Evolutionary conservation across 2,797 vertebrate genomes (phyloP), one percentile per base, ranked within the genome.

Genomic region (Phataginus tricuspis): DNA sequence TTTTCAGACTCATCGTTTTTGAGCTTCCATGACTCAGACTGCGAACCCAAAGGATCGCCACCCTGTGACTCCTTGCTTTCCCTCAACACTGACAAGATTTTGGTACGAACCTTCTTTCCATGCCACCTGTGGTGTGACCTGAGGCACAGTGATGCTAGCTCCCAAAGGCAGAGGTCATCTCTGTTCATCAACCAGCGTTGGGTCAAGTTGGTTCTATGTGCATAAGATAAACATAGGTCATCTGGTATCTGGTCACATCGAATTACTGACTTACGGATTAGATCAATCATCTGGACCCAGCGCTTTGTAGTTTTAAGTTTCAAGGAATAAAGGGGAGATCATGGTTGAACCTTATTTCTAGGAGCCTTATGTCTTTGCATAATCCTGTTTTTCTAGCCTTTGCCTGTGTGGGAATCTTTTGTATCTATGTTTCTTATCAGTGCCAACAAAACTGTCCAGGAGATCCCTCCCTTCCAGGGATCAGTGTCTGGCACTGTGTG

Each of bases 71-170:
- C 99, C 0, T 93, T 99, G 86, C 99, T 99, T 96, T 99, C 99
- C 12, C 98, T 99, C 15, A 99, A 99, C 63, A 99, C 99, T 34
- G 99, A 99, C 96, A 99, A 99, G 98, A 99, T 99, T 96, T 98
- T 99, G 99, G 99, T 99, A 98, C 96, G 99, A 69, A 59, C 25
- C 82, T 88, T 75, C 63, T 31, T 0, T 31, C 15, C 34, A 2
- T 16, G 25, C 69, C 55, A 66, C 63, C 27, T 45, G 8, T 69
- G 31, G 37, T 87, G 42, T 0, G 0, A 57, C 27, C 51, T 27
- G 16, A 86, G 95, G 9, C n/a, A 71, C 11, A 16, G 21, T 61
- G 4, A 77, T 31, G 1, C 31, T 14, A 64, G 63, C 94, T 85
- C 87, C 61, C 23, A 0, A 0, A 55, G 37, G 18, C 45, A 55